A percentile compares a stretch with the other conserved stretches of the same genome.
These are phyloP conservation scores for Lanistes nyassanus DNA, from an alignment of 1,140 invertebrate species.

Conservation along the genomic window DNA sequence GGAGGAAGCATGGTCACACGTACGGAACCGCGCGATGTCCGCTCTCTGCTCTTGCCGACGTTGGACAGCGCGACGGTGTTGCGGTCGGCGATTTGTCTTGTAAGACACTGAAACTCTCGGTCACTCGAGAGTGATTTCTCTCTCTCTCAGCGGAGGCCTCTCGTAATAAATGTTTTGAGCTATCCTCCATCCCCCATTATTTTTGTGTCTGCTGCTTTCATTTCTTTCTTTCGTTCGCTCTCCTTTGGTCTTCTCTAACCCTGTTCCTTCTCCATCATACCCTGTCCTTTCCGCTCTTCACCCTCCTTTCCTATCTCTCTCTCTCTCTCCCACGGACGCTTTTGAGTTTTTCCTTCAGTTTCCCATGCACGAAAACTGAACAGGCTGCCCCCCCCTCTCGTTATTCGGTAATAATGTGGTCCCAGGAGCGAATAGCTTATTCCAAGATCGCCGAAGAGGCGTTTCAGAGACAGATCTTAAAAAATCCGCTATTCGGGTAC, in stretches of 20 bases:
- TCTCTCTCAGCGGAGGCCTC: neutral
- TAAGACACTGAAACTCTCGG: neutral
- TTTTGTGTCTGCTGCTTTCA: neutral
- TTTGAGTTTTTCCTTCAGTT: neutral
- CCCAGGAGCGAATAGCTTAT: too few relatives aligned
- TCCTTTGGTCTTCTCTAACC: too few relatives aligned
- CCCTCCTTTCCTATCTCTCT: constrained; percentile 3
- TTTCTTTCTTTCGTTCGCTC: neutral
- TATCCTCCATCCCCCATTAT: constrained; percentile 2
- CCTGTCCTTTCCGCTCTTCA: constrained; percentile 13
- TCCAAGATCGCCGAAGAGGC: too few relatives aligned
- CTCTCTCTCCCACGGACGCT: neutral
- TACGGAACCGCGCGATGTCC: neutral
- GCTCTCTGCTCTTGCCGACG: too few relatives aligned
- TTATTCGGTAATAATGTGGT: too few relatives aligned
- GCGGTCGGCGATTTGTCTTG: neutral
- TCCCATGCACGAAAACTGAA: too few relatives aligned
- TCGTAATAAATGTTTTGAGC: neutral
- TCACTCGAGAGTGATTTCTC: neutral
- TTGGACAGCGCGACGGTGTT: too few relatives aligned
- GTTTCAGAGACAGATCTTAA: too few relatives aligned
- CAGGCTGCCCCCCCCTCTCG: neutral
- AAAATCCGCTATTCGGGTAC: too few relatives aligned
- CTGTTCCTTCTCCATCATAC: constrained; percentile 1
- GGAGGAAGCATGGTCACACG: too few relatives aligned